Conservation (phyloP, 2,888 invertebrate species). For the Rotaria magnacalcarata region DNA sequence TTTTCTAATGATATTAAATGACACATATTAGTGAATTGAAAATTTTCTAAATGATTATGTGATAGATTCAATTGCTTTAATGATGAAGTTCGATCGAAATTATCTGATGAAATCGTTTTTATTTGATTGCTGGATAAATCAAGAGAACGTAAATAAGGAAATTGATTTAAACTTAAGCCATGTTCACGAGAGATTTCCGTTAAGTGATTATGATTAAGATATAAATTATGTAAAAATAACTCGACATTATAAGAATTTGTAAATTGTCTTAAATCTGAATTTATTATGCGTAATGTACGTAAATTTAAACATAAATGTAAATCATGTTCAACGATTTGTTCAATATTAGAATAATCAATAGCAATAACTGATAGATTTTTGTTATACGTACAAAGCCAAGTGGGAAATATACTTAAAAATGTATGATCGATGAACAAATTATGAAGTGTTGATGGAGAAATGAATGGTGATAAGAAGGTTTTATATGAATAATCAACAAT, state of each 20-base stretch:
- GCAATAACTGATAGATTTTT: neutral
- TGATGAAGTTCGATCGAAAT: neutral
- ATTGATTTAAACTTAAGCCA: neutral
- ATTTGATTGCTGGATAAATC: slow-evolving; percentile 22
- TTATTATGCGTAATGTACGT: neutral
- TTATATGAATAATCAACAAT: slow-evolving; percentile 6
- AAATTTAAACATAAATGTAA: neutral
- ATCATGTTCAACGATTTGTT: neutral
- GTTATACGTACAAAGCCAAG: neutral
- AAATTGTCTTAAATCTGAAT: slow-evolving; percentile 3
- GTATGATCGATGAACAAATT: neutral
- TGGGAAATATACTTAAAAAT: neutral
- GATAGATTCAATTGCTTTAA: neutral
- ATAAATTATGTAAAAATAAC: neutral
- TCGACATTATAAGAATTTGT: neutral
- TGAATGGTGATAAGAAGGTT: neutral
- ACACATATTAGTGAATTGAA: neutral
- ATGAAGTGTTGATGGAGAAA: neutral
- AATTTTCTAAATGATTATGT: neutral
- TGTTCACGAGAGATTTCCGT: neutral
- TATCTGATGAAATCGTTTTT: neutral
- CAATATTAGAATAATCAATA: neutral
- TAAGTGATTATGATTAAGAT: neutral
- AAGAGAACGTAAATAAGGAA: neutral
- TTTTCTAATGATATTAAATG: neutral